These are phyloP conservation scores for Pelusios castaneus DNA, from an alignment of 2,113 vertebrate genomes.

Conservation along the genomic window DNA sequence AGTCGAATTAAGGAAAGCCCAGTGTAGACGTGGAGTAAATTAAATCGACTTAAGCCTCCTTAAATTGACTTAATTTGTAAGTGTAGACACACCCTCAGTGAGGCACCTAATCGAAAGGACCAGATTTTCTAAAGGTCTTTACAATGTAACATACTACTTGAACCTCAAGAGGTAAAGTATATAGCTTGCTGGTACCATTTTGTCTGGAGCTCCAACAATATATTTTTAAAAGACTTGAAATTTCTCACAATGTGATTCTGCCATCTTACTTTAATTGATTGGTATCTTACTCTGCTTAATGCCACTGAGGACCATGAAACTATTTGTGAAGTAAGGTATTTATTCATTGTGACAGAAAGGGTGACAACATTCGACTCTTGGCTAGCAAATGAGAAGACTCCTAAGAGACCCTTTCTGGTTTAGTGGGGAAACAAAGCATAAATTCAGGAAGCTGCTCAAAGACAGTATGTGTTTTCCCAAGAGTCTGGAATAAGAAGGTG, in stretches of 20 bases:
- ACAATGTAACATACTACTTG: neutral
- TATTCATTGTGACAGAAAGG: neutral
- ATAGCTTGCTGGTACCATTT: neutral
- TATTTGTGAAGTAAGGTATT: neutral
- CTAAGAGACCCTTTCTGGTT: neutral
- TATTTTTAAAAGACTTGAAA: neutral
- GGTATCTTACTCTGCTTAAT: fast-evolving
- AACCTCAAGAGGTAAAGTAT: neutral
- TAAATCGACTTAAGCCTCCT: too few species aligned
- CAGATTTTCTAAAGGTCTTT: neutral
- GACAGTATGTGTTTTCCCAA: neutral
- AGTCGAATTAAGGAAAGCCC: too few species aligned
- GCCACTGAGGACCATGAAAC: neutral
- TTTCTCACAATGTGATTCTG: neutral
- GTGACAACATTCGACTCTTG: neutral
- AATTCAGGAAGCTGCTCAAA: neutral
- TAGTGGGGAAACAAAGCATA: neutral
- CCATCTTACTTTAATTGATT: neutral
- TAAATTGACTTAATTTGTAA: too few species aligned
- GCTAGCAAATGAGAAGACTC: neutral
- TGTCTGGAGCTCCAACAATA: neutral
- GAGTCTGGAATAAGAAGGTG: neutral
- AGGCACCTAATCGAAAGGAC: neutral
- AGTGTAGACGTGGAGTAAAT: too few species aligned
- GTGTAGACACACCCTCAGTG: neutral